Base-by-base conservation (phyloP, 2,797 vertebrate species). In the Smutsia gigantea region DNA sequence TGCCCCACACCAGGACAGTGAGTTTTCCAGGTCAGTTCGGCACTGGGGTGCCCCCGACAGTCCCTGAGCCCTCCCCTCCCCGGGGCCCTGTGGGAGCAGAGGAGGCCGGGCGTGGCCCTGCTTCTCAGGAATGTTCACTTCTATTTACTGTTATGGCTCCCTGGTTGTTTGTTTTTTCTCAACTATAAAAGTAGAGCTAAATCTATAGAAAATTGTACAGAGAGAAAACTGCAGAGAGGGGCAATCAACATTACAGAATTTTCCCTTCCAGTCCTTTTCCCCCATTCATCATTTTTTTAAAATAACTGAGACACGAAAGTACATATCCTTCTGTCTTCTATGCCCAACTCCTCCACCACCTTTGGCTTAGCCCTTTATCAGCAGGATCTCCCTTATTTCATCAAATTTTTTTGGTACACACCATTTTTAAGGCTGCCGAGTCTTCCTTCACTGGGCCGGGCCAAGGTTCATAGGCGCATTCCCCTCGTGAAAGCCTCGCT, bases 61-160 rank as follows among this genome's bases (percentile, higher is more conserved):
- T 27, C 53, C 66, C 87, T 2, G n/a, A 83, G 37, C 17, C 72
- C 11, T 42, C 75, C 90, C 25, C 59, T 72, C 66, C 82, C n/a
- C 13, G 0, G 7, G 19, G 53, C 3, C 55, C 57, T 13, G 19
- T 15, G 71, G 85, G 59, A 94, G 72, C 11, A 25, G n/a, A 74
- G 46, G 59, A 27, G 46, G 55, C 15, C 2, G 34, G 55, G 34
- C 37, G 31, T 46, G 61, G 42, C 77, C 53, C 63, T 46, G 51
- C 8, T 59, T 2, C 42, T 69, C 46, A 39, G 84, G 34, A 79
- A 51, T 4, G 2, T 71, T 79, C 66, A 51, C 87, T 81, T 49
- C 64, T 82, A 5, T 29, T 74, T 69, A 91, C 42, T 91, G 78
- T 75, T 88, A 61, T 66, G 93, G 69, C 78, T 95, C 61, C 64